Evolutionary conservation across 2,888 invertebrate species (phyloP).

Genomic region (Rosalia funebris): DNA sequence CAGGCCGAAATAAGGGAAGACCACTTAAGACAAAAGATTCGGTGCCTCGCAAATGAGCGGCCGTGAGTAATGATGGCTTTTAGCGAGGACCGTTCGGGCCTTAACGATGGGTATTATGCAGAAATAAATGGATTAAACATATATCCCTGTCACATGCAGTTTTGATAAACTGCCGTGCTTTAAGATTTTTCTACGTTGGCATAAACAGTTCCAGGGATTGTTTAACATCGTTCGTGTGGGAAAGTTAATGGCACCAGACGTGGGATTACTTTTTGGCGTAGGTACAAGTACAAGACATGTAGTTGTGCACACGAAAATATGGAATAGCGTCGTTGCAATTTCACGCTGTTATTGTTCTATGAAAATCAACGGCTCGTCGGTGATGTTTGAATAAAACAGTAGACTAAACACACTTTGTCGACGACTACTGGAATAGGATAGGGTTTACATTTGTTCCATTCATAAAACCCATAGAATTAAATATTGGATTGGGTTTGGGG

Average conservation of each 20-base stretch:
- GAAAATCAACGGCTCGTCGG: too few species aligned
- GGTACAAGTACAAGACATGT: too few species aligned
- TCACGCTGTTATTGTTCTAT: not conserved
- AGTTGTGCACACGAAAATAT: too few species aligned
- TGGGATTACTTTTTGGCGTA: too few species aligned
- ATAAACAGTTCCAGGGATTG: not conserved
- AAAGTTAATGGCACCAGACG: not conserved
- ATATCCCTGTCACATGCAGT: not conserved
- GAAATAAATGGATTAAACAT: slow-evolving; percentile 1
- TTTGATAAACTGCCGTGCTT: not conserved
- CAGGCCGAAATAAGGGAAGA: not conserved
- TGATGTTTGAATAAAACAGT: not conserved
- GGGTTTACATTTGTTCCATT: not conserved
- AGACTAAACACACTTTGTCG: not conserved
- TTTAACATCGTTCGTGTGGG: not conserved
- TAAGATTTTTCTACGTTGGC: not conserved
- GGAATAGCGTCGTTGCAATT: not conserved
- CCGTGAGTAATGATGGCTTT: slow-evolving; percentile 1
- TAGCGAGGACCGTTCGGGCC: not conserved
- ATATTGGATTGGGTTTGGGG: too few species aligned
- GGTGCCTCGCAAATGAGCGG: not conserved
- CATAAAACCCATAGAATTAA: too few species aligned
- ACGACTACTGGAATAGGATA: not conserved
- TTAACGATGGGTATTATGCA: not conserved
- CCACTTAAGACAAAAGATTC: not conserved